Percentiles rank a stretch among this genome's conserved stretches.
These are phyloP conservation scores for Mesochorus sp. DNA, from an alignment of 2,888 invertebrate genomes.

Conservation along the genomic window DNA sequence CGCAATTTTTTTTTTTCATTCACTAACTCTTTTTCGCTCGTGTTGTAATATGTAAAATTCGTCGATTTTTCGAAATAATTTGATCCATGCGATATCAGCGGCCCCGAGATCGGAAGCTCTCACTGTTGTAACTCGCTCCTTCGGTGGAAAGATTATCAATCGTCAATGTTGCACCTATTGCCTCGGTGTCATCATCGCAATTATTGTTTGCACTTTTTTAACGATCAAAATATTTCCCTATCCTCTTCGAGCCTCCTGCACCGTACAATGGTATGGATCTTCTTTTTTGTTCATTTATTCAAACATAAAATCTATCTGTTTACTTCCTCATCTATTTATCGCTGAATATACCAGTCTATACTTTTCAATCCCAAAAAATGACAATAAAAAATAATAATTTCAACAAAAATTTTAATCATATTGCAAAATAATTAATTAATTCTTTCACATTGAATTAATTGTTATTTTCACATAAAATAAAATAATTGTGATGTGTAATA, in stretches of 20 bases:
- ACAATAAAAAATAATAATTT: neutral
- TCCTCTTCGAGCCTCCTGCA: constrained; percentile 73
- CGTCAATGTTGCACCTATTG: constrained; percentile 49
- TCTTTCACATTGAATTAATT: neutral
- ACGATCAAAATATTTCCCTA: constrained; percentile 68
- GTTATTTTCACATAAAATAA: neutral
- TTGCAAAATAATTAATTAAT: neutral
- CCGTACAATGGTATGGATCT: constrained; percentile 69
- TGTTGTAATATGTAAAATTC: neutral
- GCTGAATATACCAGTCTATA: neutral
- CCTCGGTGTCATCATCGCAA: constrained; percentile 35
- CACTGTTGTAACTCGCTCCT: neutral
- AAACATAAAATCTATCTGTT: neutral
- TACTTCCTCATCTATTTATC: no score
- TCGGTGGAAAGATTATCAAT: neutral
- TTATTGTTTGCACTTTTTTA: constrained; percentile 53
- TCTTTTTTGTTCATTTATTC: neutral
- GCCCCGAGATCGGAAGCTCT: constrained; percentile 28
- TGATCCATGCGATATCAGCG: neutral
- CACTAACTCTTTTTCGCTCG: constrained; percentile 4
- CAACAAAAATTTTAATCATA: no score
- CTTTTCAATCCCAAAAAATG: neutral
- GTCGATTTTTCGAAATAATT: neutral
- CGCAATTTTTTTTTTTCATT: neutral
- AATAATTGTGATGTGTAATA: no score